Conservation (phyloP, 2,888 invertebrate genomes). For the Microdon myrmicae region DNA sequence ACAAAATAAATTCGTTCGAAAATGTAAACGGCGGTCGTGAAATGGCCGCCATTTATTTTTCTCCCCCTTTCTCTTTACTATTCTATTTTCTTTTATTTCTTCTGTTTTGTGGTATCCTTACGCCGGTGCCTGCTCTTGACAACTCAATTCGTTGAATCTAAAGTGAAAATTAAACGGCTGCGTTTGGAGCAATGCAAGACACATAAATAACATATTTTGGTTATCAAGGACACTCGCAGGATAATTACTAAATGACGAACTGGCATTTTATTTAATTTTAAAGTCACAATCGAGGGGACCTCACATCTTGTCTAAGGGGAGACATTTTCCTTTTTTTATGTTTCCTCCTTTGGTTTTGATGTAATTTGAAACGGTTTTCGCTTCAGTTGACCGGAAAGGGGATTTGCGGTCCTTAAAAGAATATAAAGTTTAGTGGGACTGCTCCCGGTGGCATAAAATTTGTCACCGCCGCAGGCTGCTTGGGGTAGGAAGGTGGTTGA, state of each 20-base stretch:
- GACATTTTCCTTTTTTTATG: neutral
- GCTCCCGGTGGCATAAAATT: conserved; percentile 1
- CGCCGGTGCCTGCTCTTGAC: conserved; percentile 34
- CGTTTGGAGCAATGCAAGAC: conserved; percentile 12
- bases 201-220: conserved; percentile 45
- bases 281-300: conserved; percentile 18
- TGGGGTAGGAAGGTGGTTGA: too few species aligned
- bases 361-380: conserved; percentile 47
- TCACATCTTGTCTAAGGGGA: conserved; percentile 12
- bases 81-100: neutral
- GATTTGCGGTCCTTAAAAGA: conserved; percentile 38
- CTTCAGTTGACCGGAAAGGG: conserved; percentile 50
- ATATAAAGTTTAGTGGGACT: conserved; percentile 33
- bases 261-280: conserved; percentile 44
- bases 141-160: conserved; percentile 48
- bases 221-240: conserved; percentile 38
- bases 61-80: too few species aligned
- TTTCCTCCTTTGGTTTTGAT: conserved; percentile 6
- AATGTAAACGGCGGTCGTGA: too few species aligned
- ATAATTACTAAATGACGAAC: conserved; percentile 31
- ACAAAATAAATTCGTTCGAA: conserved; percentile 31
- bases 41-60: too few species aligned
- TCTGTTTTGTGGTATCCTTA: neutral
- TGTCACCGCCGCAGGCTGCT: too few species aligned
- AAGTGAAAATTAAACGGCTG: conserved; percentile 39